Conservation (phyloP, 2,888 invertebrate species). For the Pharmacophagus antenor region DNA sequence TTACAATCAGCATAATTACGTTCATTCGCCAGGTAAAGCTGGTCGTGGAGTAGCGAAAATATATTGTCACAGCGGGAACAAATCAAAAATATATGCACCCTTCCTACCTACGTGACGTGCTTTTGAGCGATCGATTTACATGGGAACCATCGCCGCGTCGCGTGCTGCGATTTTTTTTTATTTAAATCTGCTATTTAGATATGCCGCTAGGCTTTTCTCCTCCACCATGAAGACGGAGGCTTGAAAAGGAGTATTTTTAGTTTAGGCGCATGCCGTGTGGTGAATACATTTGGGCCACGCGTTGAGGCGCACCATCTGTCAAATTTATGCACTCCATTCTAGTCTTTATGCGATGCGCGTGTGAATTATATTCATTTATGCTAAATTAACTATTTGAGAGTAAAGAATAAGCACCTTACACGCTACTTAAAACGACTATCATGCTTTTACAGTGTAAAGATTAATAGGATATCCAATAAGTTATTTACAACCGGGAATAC, state of each 20-base stretch:
- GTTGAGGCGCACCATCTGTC: slow-evolving; percentile 24
- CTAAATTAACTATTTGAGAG: slow-evolving; percentile 21
- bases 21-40: slow-evolving; percentile 21
- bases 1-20: slow-evolving; percentile 27
- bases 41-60: slow-evolving; percentile 52
- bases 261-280: slow-evolving; percentile 46
- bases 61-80: slow-evolving; percentile 71
- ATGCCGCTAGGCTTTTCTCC: slow-evolving; percentile 67
- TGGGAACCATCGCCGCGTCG: slow-evolving; percentile 67
- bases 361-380: slow-evolving; percentile 30
- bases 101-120: slow-evolving; percentile 72
- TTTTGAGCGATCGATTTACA: slow-evolving; percentile 69
- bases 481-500: neutral
- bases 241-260: slow-evolving; percentile 52
- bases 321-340: slow-evolving; percentile 30
- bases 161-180: slow-evolving; percentile 78
- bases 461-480: neutral
- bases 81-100: slow-evolving; percentile 82
- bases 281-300: slow-evolving; percentile 37
- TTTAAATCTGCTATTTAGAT: slow-evolving; percentile 79
- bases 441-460: neutral
- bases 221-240: slow-evolving; percentile 45
- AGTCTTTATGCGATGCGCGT: slow-evolving; percentile 27
- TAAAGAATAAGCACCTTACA: slow-evolving; percentile 20
- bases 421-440: neutral